phyloP scores from a whole-genome alignment of 2,113 vertebrate genomes.

The Hemiprocne comata region DNA sequence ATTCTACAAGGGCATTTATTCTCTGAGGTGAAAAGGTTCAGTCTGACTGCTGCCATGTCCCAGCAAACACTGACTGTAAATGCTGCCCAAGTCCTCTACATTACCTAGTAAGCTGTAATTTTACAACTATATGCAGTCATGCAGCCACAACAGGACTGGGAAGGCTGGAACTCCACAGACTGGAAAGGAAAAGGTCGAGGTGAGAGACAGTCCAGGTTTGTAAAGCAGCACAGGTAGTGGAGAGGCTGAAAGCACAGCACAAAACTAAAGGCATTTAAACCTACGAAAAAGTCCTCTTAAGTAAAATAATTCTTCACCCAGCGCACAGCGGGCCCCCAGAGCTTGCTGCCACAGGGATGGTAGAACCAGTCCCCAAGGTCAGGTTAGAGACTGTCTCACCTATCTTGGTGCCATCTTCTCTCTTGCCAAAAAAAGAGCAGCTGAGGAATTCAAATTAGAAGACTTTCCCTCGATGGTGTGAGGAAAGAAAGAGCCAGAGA shows the following conservation, averaged over 20 bases:
- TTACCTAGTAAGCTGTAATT: background rate
- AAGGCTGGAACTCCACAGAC: background rate
- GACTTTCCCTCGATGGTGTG: background rate
- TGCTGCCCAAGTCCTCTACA: background rate
- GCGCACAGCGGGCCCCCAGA: fast-evolving
- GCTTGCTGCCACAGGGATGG: background rate
- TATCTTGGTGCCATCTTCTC: background rate
- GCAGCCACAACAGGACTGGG: background rate
- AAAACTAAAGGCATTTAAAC: background rate
- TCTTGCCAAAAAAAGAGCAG: background rate
- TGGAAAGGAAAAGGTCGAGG: background rate
- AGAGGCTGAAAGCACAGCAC: background rate
- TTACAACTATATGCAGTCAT: fast-evolving
- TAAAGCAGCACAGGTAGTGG: background rate
- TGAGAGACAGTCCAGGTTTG: background rate
- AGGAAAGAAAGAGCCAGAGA: background rate
- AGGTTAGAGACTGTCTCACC: background rate
- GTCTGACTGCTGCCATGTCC: background rate
- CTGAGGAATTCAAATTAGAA: background rate
- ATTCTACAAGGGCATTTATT: background rate
- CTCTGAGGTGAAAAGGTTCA: background rate
- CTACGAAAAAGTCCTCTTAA: background rate
- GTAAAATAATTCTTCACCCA: background rate
- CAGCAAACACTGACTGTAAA: background rate
- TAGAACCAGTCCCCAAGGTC: background rate